Evolutionary conservation across 1,140 invertebrate genomes (phyloP).

Genomic region (Globodera ellingtonae): DNA sequence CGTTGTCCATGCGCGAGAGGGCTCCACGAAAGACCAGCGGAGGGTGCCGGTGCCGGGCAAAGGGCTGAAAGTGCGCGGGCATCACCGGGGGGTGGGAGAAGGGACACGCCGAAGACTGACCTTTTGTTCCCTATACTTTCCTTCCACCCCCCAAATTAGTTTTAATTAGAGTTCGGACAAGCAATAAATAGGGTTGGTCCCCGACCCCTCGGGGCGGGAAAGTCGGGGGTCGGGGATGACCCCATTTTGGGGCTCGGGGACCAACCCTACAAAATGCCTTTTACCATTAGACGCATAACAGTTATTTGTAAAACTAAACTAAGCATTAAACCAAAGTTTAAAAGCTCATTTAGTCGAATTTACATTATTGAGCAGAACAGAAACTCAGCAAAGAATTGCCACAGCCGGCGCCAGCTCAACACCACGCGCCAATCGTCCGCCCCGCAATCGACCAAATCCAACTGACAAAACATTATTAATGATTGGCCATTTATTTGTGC

Average conservation of each 20-base stretch:
- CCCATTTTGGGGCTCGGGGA: conserved; percentile 38
- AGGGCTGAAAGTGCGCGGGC: conserved; percentile 12
- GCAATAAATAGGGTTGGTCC: too few species aligned
- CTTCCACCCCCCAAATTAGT: too few species aligned
- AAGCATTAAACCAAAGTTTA: too few species aligned
- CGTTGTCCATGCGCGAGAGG: conserved; percentile 26
- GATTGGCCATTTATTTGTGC: conserved; percentile 1
- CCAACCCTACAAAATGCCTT: too few species aligned
- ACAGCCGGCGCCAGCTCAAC: conserved; percentile 48
- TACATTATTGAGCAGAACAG: conserved; percentile 43
- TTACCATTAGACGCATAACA: too few species aligned
- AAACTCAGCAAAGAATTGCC: conserved; percentile 56
- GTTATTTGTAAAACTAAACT: too few species aligned
- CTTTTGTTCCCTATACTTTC: too few species aligned
- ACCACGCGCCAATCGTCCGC: conserved; percentile 64
- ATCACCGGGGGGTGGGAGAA: too few species aligned
- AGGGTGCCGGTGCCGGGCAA: conserved; percentile 33
- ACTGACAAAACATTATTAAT: conserved; percentile 33
- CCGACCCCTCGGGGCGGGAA: background rate
- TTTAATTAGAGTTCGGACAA: too few species aligned
- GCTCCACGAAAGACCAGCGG: conserved; percentile 52
- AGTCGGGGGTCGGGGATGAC: conserved; percentile 41
- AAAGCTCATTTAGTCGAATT: too few species aligned
- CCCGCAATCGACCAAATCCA: conserved; percentile 63
- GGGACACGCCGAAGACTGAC: too few species aligned